Conservation (phyloP, 2,888 invertebrate species). For the Coleophora flavipennella region DNA sequence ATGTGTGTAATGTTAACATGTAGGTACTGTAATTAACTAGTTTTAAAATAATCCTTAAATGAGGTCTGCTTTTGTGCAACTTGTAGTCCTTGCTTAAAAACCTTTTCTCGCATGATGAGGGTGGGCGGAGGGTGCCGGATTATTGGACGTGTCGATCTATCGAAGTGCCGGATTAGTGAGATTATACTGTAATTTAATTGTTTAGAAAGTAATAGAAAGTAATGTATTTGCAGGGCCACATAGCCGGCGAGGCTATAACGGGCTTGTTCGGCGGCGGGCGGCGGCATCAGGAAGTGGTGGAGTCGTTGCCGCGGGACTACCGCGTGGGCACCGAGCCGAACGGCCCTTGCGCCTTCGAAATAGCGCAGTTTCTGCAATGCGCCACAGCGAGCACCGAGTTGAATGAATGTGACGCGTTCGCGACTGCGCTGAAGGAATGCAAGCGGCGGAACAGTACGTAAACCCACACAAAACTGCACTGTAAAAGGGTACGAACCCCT, state of each 20-base stretch:
- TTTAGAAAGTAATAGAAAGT: too few relatives aligned
- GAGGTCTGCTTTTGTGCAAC: too few relatives aligned
- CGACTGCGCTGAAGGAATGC: constrained; percentile 95
- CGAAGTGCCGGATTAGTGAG: too few relatives aligned
- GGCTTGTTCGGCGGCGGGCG: constrained; percentile 42
- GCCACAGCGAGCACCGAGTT: constrained; percentile 84
- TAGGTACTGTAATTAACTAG: too few relatives aligned
- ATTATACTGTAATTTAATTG: too few relatives aligned
- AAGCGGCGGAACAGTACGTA: constrained; percentile 80
- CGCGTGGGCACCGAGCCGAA: constrained; percentile 61
- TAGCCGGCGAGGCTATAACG: constrained; percentile 89
- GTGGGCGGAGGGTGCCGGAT: too few relatives aligned
- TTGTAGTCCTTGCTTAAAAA: too few relatives aligned
- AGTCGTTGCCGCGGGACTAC: constrained; percentile 44
- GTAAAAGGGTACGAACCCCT: too few relatives aligned
- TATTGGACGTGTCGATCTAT: too few relatives aligned
- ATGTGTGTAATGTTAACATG: too few relatives aligned
- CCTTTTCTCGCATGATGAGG: too few relatives aligned
- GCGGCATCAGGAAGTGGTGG: constrained; percentile 39
- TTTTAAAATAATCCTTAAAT: too few relatives aligned
- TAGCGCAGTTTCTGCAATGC: constrained; percentile 95
- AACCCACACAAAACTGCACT: background rate
- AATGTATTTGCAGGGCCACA: constrained; percentile 78
- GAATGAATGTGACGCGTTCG: constrained; percentile 92
- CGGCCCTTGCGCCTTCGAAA: constrained; percentile 92